Evolutionary conservation across 1,140 invertebrate species (phyloP).

Genomic region (Calliopsis andreniformis): DNA sequence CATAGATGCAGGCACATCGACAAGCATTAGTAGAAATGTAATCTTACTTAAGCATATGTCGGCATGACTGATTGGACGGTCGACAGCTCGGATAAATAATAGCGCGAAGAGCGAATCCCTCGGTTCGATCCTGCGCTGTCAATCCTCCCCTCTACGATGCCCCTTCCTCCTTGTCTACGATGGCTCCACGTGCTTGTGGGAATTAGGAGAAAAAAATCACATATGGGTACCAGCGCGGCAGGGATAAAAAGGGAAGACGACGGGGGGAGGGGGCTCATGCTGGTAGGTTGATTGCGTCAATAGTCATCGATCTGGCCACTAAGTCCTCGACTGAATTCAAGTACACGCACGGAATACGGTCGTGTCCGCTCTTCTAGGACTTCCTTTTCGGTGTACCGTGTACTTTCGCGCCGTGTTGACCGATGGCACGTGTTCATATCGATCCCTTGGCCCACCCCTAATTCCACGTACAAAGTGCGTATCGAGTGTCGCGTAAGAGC

Average conservation of each 20-base stretch:
- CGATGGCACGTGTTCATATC: slow-evolving; percentile 52
- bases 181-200: slow-evolving; percentile 59
- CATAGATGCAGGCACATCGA: slow-evolving; percentile 50
- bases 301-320: slow-evolving; percentile 65
- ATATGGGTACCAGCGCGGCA: slow-evolving; percentile 64
- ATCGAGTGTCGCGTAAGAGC: slow-evolving; percentile 25
- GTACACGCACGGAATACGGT: slow-evolving; percentile 57
- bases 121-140: slow-evolving; percentile 31
- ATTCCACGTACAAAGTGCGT: slow-evolving; percentile 40
- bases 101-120: slow-evolving; percentile 47
- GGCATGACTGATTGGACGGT: slow-evolving; percentile 74
- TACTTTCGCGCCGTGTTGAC: slow-evolving; percentile 56
- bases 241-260: slow-evolving; percentile 27
- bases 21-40: slow-evolving; percentile 75
- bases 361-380: slow-evolving; percentile 39
- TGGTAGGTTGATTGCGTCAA: slow-evolving; percentile 69
- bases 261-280: slow-evolving; percentile 53
- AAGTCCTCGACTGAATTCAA: slow-evolving; percentile 66
- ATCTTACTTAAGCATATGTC: slow-evolving; percentile 79
- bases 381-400: slow-evolving; percentile 40
- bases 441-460: slow-evolving; percentile 37
- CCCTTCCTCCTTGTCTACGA: slow-evolving; percentile 3
- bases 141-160: slow-evolving; percentile 24
- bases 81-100: slow-evolving; percentile 73
- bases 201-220: slow-evolving; percentile 73